Conservation (phyloP, 1,140 invertebrate genomes). For the Eurosta solidaginis region DNA sequence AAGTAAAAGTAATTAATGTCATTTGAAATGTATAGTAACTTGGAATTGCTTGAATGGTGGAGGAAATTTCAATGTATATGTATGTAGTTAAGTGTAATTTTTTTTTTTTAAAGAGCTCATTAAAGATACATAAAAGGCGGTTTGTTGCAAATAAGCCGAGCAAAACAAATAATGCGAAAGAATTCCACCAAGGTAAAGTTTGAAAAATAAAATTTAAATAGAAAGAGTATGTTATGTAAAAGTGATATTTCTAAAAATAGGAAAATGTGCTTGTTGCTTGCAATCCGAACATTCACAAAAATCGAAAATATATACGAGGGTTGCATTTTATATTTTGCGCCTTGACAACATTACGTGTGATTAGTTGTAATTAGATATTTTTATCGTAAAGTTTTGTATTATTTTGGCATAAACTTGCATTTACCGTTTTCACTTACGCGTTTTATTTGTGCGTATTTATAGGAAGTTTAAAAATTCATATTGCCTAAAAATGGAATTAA, state of each 20-base stretch:
- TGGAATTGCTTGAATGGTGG: slow-evolving; percentile 19
- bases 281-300: too few species aligned
- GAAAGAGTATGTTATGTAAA: not conserved
- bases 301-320: too few species aligned
- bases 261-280: too few species aligned
- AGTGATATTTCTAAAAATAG: not conserved
- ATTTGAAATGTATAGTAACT: not conserved
- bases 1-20: slow-evolving; percentile 13
- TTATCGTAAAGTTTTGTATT: too few species aligned
- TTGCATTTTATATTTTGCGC: too few species aligned
- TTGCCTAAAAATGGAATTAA: too few species aligned
- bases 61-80: not conserved
- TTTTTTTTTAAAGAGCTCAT: not conserved
- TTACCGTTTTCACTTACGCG: too few species aligned
- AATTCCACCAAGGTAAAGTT: not conserved
- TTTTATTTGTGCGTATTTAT: too few species aligned
- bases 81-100: not conserved
- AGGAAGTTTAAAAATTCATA: too few species aligned
- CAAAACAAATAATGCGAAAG: slow-evolving; percentile 13
- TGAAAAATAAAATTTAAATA: not conserved
- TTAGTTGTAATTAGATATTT: too few species aligned
- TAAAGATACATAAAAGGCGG: not conserved
- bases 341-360: too few species aligned
- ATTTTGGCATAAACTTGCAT: too few species aligned
- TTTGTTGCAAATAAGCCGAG: not conserved